Conservation (phyloP, 1,140 invertebrate species). For the Luehdorfia chinensis region DNA sequence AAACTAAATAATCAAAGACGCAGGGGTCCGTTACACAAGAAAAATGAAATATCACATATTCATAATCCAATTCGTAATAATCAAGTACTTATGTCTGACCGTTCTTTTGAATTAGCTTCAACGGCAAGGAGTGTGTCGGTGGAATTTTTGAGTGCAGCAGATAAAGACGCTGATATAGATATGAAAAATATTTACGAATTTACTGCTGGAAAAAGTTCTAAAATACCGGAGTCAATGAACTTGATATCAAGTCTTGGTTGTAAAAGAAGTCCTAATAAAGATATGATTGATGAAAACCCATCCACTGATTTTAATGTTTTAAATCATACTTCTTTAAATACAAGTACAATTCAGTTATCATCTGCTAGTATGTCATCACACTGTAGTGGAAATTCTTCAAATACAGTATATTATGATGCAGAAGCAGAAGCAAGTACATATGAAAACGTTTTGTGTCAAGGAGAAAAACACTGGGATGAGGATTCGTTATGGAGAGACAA, state of each 20-base stretch:
- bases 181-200: slow-evolving; percentile 88
- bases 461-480: slow-evolving; percentile 89
- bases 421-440: slow-evolving; percentile 64
- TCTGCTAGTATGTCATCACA: slow-evolving; percentile 68
- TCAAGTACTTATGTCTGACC: slow-evolving; percentile 48
- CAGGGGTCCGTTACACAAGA: slow-evolving; percentile 77
- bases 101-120: slow-evolving; percentile 78
- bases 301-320: slow-evolving; percentile 33
- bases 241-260: slow-evolving; percentile 69
- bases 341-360: slow-evolving; percentile 44
- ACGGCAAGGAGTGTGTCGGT: slow-evolving; percentile 82
- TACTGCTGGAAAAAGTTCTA: slow-evolving; percentile 79
- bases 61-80: slow-evolving; percentile 85
- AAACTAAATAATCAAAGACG: slow-evolving; percentile 84
- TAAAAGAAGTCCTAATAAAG: slow-evolving; percentile 64
- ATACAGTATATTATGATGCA: slow-evolving; percentile 69
- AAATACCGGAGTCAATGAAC: slow-evolving; percentile 75
- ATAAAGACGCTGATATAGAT: slow-evolving; percentile 84
- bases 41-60: slow-evolving; percentile 87
- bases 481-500: slow-evolving; percentile 89
- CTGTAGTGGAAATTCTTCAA: slow-evolving; percentile 67
- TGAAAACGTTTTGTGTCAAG: slow-evolving; percentile 72
- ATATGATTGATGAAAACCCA: slow-evolving; percentile 35
- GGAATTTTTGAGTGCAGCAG: slow-evolving; percentile 81
- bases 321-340: slow-evolving; percentile 30